Base-by-base conservation (phyloP, 2,113 vertebrate genomes). In the Craseonycteris thonglongyai region DNA sequence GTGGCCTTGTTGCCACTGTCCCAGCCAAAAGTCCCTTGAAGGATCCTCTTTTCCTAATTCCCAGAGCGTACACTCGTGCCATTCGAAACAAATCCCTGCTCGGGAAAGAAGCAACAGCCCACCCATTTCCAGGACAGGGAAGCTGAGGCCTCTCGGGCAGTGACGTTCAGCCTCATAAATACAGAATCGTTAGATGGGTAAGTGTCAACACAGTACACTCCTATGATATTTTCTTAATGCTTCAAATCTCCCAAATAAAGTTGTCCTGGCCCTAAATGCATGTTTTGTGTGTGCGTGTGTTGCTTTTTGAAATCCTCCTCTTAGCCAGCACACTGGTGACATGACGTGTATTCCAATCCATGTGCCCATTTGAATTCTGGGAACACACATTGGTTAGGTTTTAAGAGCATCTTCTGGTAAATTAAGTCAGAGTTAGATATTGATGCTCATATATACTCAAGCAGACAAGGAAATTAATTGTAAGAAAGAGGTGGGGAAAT, bases 271-370 rank as follows among this genome's bases (percentile, higher is more conserved):
- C 54, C 56, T 92, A 96, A 96, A 76, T 30, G 40, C 65, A 7
- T 92, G 87, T 54, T 96, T 87, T 21, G 10, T 58, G 15, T 80
- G 21, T 59, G 40, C 28, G 6, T 75, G 33, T 61, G 28, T 74
- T 66, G 14, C 76, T 47, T 97, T 95, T 88, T 95, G 68, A 59
- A 92, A 96, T 68, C 45, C 21, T 97, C 61, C 76, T 90, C 7
- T 19, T 75, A 92, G 93, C 72, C 95, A 94, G 51, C 86, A 89
- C 84, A 63, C 59, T 72, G 93, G 83, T 93, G 65, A 84, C 94
- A 63, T 16, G 78, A 95, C 83, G 97, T 95, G 74, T 79, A 86
- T 97, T 98, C 97, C 96, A 97, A 96, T 96, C 96, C 96, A 97
- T 90, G 87, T 89, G 82, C 79, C 94, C 78, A 84, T 92, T 91